Evolutionary conservation across 2,888 invertebrate species (phyloP), one percentile per base, ranked within the genome.

Genomic region (Flabesymbios commensalis): DNA sequence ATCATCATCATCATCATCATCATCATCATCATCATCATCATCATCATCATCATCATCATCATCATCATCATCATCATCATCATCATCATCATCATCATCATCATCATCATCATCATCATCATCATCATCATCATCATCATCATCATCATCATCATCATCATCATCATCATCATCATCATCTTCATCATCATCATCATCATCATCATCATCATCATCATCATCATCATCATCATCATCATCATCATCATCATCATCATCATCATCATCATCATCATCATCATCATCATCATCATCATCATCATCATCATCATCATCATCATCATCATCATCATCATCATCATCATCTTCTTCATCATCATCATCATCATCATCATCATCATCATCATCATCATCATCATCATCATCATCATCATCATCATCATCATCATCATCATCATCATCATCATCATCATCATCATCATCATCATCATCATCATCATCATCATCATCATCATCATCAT

Each of bases 51-150:
- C n/a, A n/a, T n/a, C n/a, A n/a, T n/a, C n/a, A n/a, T n/a, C n/a
- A n/a, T n/a, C n/a, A 47, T 47, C 47, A 47, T 47, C 47, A 47
- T 47, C 47, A 47, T 47, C 3, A 47, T 47, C 47, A 47, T 47
- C 47, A 47, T 47, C 47, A 47, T 47, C 47, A 47, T 47, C 47
- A 47, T 47, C 47, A 47, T 47, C 47, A 47, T 47, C 47, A 47
- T 47, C 47, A 47, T 48, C 48, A 48, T 48, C 48, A 48, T 39
- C 36, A 33, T 54, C 36, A 33, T 54, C 22, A 33, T 54, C 36
- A 32, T 54, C 33, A 31, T 39, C 19, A 32, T 33, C 33, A 24
- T 53, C 33, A n/a, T 53, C 33, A 10, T 53, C 33, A 32, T 53
- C 33, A 17, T 53, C 33, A 32, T 53, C 33, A 29, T 53, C 33